Evolutionary conservation across 1,140 invertebrate genomes (phyloP), one percentile per base, ranked within the genome.

Genomic region (Atta colombica): DNA sequence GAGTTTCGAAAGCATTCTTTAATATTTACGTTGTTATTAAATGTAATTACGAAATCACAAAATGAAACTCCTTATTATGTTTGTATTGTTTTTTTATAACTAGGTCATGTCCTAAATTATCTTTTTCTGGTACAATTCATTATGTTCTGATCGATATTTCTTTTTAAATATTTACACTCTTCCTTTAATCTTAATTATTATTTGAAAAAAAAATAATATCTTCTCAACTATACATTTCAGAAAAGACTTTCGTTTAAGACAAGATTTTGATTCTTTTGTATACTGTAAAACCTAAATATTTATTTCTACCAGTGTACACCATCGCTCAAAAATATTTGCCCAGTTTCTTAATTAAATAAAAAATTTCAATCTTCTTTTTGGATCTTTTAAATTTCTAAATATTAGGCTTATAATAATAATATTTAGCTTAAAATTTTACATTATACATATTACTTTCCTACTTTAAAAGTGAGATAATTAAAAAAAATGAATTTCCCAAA

Each of bases 1-100:
- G 95, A 95, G 94, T 94, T 21, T n/a, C 12, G 2, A 3, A 4
- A 71, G 31, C 12, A 8, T 5, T 31, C 21, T 45, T 58, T 68
- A 51, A 51, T 51, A 51, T 51, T 10, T 69, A 69, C 8, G 12
- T n/a, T 45, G 3, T 12, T 18, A 28, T 28, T 65, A 31, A 49
- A 3, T 6, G 2, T 10, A 51, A n/a, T 25, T 53, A n/a, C 16
- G 0, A 69, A 25, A 69, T 28, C 39, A 28, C 16, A 63, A 1
- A 6, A 0, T 0, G 14, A 31, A 28, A 4, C 5, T 28, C 8
- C 21, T 68, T 1, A 14, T 25, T 25, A 49, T 25, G 12, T 14
- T 69, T 21, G 39, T 12, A 25, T 25, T 25, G 25, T 63, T 31
- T 31, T 63, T 2, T 69, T 21, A 51, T 16, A 69, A 25, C 7